Percentiles rank a stretch among this genome's conserved stretches.
phyloP scores from a whole-genome alignment of 2,113 vertebrate genomes.

The Chaetops frenatus region DNA sequence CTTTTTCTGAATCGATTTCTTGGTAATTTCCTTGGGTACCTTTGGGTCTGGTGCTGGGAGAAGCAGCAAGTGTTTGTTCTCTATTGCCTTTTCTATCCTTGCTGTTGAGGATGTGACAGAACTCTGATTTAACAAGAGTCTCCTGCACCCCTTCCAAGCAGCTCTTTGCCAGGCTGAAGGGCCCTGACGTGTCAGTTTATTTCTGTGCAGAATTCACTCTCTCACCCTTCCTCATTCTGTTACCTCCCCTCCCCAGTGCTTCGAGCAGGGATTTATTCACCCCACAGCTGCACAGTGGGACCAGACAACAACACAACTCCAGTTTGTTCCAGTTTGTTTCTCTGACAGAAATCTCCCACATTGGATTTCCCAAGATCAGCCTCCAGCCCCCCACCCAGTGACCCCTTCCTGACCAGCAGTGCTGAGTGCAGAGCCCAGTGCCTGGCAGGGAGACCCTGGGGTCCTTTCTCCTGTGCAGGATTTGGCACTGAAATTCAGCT shows the following conservation, averaged over 20 bases:
- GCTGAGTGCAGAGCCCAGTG: background rate
- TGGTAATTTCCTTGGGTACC: background rate
- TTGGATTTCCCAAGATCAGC: background rate
- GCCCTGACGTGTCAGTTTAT: background rate
- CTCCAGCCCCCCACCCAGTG: background rate
- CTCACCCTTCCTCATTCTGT: background rate
- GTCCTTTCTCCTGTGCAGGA: background rate
- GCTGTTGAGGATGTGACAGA: background rate
- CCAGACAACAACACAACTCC: background rate
- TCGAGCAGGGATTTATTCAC: background rate
- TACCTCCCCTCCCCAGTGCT: background rate
- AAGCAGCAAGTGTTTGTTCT: background rate
- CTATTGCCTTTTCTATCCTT: fast-evolving
- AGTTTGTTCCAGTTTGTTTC: background rate
- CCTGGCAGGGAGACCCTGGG: fast-evolving
- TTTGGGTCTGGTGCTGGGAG: background rate
- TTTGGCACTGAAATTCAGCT: background rate
- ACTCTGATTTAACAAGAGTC: background rate
- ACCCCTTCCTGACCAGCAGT: fast-evolving
- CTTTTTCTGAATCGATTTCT: background rate
- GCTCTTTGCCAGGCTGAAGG: background rate
- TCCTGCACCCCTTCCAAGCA: background rate
- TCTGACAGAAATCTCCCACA: background rate
- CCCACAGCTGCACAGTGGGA: background rate
- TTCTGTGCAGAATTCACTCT: background rate